Evolutionary conservation across 2,888 invertebrate genomes (phyloP), one percentile per base, ranked within the genome.

Genomic region (Limnephilus lunatus): DNA sequence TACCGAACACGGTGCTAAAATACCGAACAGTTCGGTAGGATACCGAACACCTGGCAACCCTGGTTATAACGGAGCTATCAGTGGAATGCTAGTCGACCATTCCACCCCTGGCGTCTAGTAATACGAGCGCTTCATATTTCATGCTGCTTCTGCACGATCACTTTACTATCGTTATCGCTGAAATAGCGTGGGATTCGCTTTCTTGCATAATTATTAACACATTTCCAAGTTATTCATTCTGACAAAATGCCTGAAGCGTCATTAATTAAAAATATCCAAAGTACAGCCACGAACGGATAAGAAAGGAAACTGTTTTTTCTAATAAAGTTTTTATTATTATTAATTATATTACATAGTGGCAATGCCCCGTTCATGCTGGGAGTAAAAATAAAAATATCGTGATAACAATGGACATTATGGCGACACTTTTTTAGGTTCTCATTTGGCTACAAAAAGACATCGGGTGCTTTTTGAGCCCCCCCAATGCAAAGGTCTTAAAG

Each of bases 151-250:
- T 68, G 68, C 68, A 68, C 68, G 68, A 68, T 68, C 68, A 68
- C 25, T 68, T n/a, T n/a, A 68, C 68, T 68, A 68, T 68, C 68
- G 25, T 25, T 68, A 68, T 68, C 68, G 25, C 68, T 68, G 68
- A 68, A 68, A 68, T 68, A 68, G 25, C 68, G 68, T 68, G 68
- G 68, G 68, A 68, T 68, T 68, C 68, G 68, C 68, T 68, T 68
- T 68, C 68, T 68, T 68, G 68, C 68, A 68, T 68, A 68, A 68
- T 68, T 68, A 68, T 68, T 68, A 68, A 68, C 68, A 68, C 68
- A 68, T 68, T 68, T 68, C 25, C 68, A 68, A 68, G 7, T 68
- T 68, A 68, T 68, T 68, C 19, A 68, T 68, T 68, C 68, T 68
- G 68, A 68, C 68, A 68, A 68, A 68, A 68, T 68, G 68, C 68